Base-by-base conservation (phyloP, 2,797 vertebrate genomes). In the Enteromius anoplus region DNA sequence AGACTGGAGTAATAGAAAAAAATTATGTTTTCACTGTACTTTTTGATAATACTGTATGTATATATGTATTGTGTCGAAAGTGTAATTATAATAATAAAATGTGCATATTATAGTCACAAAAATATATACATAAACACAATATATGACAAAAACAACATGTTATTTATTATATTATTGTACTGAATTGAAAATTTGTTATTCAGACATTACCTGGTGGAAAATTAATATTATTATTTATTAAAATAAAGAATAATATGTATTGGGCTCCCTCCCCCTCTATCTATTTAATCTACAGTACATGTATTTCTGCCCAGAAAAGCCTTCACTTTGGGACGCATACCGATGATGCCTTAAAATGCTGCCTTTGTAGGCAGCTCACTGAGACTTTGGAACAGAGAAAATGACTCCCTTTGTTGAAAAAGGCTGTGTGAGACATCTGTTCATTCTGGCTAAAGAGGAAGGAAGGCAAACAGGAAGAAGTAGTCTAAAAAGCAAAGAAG, bases 381-480 rank as follows among this genome's bases (percentile, higher is more conserved):
- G 47, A 32, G 49, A 17, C 62, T 42, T 53, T 55, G 32, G 65
- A 69, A 80, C 2, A 21, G 15, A 65, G 26, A 62, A 80, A 77
- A 83, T 23, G 40, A 34, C 40, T 49, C 47, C 49, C 26, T 51
- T 21, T 75, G 49, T 69, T 83, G 15, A 69, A 60, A 83, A 62
- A 78, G 29, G 15, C 26, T 71, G 17, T 15, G 19, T 47, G 29
- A 78, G 75, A 78, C 75, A 83, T 83, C 75, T 83, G 82, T 15
- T 83, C 15, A 23, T 40, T 62, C 77, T 51, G 75, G 75, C 29
- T 34, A 12, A 70, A 78, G 64, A 78, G 55, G 29, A 21, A 82
- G 8, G 40, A 70, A 83, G 49, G 42, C 65, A 83, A 77, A 62
- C 82, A 70, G 53, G 71, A 68, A 82, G 5, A n/a, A 55, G 23